Base-by-base conservation (phyloP, 2,888 invertebrate species). In the Augiades crinisus region DNA sequence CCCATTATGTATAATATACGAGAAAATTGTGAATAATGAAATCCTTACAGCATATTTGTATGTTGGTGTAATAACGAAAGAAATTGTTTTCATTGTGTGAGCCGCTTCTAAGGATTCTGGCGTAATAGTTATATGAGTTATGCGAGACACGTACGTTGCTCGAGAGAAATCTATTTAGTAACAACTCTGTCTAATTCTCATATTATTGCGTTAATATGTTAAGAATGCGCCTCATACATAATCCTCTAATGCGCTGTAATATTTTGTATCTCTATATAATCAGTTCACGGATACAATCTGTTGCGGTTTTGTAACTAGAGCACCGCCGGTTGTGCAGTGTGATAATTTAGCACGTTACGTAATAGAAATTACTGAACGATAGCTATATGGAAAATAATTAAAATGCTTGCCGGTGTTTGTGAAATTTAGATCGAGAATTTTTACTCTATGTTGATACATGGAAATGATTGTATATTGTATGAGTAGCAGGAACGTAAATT, bases 231-330 rank as follows among this genome's bases (percentile, higher is more conserved):
- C 31, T 47, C 40, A 19, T 36, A 49, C 34, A 31, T 50, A 50
- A 43, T 43, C 22, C 24, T 33, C 21, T 43, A 41, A 43, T 27
- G 27, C 43, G 27, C 16, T 47, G 22, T 40, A 36, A 21, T 43
- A 43, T 50, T 50, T 41, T 12, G 12, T 49, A 41, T 50, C 41
- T 50, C 16, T 47, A 22, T 40, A 47, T 38, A 30, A 34, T 43
- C 34, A 22, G 50, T 43, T 50, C 36, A 14, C 50, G 50, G 41
- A 50, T 50, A 50, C 34, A 50, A 50, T 50, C 50, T 50, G 47
- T 38, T 47, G 50, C 36, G 50, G 50, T 50, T 50, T 50, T 50
- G 50, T 50, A 50, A 50, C 50, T 50, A 16, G 50, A 50, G 50
- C 50, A 50, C 41, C 41, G 24, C 3, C 16, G 49, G 41, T 43